Conservation (phyloP, 2,888 invertebrate species). For the Heliconius ethilla region DNA sequence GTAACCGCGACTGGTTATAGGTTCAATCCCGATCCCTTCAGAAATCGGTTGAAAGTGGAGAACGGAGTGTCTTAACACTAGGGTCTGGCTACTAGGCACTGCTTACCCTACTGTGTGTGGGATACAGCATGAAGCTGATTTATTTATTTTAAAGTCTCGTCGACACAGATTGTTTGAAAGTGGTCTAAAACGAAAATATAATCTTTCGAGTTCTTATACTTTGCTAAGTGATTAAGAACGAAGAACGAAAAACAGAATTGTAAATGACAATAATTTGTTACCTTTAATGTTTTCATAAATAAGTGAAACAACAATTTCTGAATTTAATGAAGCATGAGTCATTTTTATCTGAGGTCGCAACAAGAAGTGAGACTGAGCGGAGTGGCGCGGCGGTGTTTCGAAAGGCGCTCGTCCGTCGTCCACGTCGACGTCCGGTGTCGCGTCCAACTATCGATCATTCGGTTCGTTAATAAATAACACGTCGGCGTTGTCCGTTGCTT, state of each 20-base stretch:
- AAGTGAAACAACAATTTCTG: conserved; percentile 54
- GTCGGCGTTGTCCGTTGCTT: conserved; percentile 78
- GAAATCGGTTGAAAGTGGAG: too few species aligned
- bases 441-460: conserved; percentile 82
- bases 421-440: conserved; percentile 77
- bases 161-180: neutral
- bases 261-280: conserved; percentile 24
- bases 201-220: neutral
- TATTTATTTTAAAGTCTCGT: too few species aligned
- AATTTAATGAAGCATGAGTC: conserved; percentile 59
- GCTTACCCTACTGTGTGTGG: too few species aligned
- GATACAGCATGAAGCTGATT: too few species aligned
- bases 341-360: conserved; percentile 62
- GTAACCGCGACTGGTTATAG: too few species aligned
- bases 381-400: conserved; percentile 68
- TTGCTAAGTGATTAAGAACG: neutral
- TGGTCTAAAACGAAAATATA: neutral
- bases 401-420: conserved; percentile 75
- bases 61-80: too few species aligned
- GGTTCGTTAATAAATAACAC: conserved; percentile 83
- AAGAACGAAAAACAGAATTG: neutral
- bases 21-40: too few species aligned
- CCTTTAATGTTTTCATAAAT: conserved; percentile 36
- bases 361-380: conserved; percentile 50
- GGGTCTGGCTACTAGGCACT: too few species aligned